Evolutionary conservation across 2,113 vertebrate species (phyloP), one percentile per base, ranked within the genome.

Genomic region (Cyanoderma ruficeps): DNA sequence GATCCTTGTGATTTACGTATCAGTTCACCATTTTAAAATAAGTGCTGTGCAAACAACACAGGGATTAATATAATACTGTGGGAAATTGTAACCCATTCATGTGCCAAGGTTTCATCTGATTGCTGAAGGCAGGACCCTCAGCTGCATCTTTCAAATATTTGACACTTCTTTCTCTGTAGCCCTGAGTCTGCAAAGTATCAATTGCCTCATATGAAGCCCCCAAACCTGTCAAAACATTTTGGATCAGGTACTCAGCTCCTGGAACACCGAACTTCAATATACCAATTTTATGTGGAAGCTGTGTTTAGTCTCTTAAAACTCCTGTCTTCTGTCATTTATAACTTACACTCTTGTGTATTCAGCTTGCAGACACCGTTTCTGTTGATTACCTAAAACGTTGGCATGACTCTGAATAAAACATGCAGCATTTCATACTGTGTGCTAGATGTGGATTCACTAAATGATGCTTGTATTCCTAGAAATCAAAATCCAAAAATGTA

Each of bases 371-470:
- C 46, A 49, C n/a, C 8, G 0, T 82, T 94, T 86, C 76, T 88
- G 49, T 19, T 27, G 60, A 35, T 89, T 33, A 25, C 78, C 86
- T 78, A 39, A 67, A 77, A 76, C 41, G 87, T 52, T 93, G 55
- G 24, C 56, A 53, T n/a, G 59, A 70, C 50, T 86, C 41, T 0
- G 20, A 91, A 72, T 61, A 61, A 94, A 94, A 69, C 16, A n/a
- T 53, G 35, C 21, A 79, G 59, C 44, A 65, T 42, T 87, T 79
- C 37, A 31, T 42, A 68, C 47, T 92, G 9, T 8, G 6, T 33
- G 82, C 44, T 78, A 90, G 81, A 37, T 87, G 27, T 78, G 53
- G 85, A 56, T 87, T 90, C 70, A 87, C 35, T 83, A 96, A 93
- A 87, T 37, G 9, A 28, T 86, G 30, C 31, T 76, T 68, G 28